Base-by-base conservation (phyloP, 2,797 vertebrate genomes). In the Chrosomus eos region DNA sequence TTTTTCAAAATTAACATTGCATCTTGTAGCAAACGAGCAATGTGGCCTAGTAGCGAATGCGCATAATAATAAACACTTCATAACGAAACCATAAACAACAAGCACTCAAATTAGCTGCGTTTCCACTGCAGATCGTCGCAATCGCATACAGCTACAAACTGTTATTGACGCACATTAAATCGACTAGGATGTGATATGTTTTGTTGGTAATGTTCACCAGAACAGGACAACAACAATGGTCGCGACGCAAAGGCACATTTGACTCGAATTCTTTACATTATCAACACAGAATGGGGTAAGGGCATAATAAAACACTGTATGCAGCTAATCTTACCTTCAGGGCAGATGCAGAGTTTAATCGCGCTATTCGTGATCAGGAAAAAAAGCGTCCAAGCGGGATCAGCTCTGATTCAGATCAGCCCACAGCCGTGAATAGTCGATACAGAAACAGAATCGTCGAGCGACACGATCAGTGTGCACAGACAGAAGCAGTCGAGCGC, bases 341-440 rank as follows among this genome's bases (percentile, higher is more conserved):
- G 51, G 53, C 83, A 72, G 83, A 79, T 38, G 66, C 28, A 79
- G 83, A 79, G 75, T 70, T 79, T 71, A 62, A 72, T 84, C 31
- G 75, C 18, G 53, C 66, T 45, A 67, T 79, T 84, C 53, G 67
- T 72, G 83, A 79, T 64, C 53, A 79, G 75, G 67, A 43, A 72
- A 51, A 33, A 48, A 79, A 84, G 38, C 53, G 38, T 40, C 72
- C 66, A 55, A 80, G 31, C 64, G 79, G 7, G 79, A 70, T 38
- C 45, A 38, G 45, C 64, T 53, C 43, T n/a, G 19, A 33, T 36
- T 19, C 79, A n/a, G 64, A 80, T 45, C 60, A 79, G 18, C 58
- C 43, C 40, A 70, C 66, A 84, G 83, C 60, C 83, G 0, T 9
- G 38, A 84, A 4, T 36, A 84, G 51, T 83, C 82, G 82, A 43